These are phyloP conservation scores for Lepidochrysops patricia DNA, from an alignment of 2,888 invertebrate species.

Conservation along the genomic window DNA sequence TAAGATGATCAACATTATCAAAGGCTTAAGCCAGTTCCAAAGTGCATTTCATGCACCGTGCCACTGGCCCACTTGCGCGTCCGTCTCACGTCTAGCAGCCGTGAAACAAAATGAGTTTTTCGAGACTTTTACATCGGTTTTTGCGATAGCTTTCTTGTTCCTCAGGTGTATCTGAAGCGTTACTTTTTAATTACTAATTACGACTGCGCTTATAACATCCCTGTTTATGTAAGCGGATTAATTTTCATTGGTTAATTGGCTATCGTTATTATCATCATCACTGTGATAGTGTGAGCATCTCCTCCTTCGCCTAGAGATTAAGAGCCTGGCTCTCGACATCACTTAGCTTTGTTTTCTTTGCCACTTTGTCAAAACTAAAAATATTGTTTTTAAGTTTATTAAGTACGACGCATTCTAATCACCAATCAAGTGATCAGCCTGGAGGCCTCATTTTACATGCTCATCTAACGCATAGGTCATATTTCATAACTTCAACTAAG, in stretches of 20 bases:
- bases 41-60: slow-evolving; percentile 22
- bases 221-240: slow-evolving; percentile 1
- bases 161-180: not conserved
- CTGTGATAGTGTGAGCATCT: too few relatives aligned
- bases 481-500: too few relatives aligned
- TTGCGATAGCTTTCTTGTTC: slow-evolving; percentile 9
- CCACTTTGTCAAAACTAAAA: too few relatives aligned
- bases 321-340: too few relatives aligned
- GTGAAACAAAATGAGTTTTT: slow-evolving; percentile 41
- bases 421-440: too few relatives aligned
- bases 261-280: not conserved
- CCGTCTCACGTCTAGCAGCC: slow-evolving; percentile 32
- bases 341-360: too few relatives aligned
- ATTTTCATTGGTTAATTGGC: not conserved
- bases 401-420: too few relatives aligned
- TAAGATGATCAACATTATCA: not conserved
- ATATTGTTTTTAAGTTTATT: too few relatives aligned
- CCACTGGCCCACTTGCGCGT: slow-evolving; percentile 10
- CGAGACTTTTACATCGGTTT: slow-evolving; percentile 20
- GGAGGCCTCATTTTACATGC: too few relatives aligned
- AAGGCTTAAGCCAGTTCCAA: not conserved
- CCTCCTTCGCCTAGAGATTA: too few relatives aligned
- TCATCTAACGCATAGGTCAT: too few relatives aligned
- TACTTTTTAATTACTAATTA: slow-evolving; percentile 9
- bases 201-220: not conserved